These are phyloP conservation scores for Mus musculus DNA, from an alignment of 2,113 vertebrate genomes.

Conservation along the genomic window DNA sequence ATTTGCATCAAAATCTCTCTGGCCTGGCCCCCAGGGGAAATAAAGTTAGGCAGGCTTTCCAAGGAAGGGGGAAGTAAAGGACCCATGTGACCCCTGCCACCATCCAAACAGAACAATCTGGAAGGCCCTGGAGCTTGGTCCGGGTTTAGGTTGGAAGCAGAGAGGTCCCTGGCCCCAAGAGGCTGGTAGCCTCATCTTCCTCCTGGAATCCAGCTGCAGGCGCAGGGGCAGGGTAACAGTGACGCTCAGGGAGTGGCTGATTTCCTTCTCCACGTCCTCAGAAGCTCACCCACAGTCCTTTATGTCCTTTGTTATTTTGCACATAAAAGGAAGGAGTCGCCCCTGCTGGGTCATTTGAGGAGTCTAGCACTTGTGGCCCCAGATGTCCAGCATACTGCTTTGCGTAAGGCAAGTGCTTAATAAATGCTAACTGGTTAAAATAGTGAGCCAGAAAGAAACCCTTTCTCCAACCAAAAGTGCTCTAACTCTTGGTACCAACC, in stretches of 20 bases:
- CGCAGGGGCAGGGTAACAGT: neutral
- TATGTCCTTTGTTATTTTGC: neutral
- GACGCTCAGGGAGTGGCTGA: neutral
- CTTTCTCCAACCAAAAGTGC: neutral
- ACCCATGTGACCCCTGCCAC: neutral
- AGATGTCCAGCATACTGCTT: neutral
- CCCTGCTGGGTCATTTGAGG: neutral
- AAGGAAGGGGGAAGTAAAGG: neutral
- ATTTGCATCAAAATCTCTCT: slow-evolving; percentile 47
- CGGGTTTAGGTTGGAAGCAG: neutral
- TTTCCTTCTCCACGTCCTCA: slow-evolving; percentile 15
- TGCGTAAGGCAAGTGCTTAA: slow-evolving; percentile 15
- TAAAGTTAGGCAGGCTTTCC: slow-evolving; percentile 16
- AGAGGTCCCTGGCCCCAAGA: neutral
- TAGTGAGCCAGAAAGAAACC: neutral
- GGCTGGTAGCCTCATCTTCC: neutral
- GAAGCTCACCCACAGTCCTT: neutral
- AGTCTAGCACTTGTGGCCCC: neutral
- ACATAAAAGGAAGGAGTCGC: neutral
- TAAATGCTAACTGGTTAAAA: slow-evolving; percentile 35
- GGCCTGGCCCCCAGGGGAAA: neutral
- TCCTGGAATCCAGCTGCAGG: neutral
- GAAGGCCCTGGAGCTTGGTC: neutral
- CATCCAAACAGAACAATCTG: neutral
- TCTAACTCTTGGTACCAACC: neutral